These are phyloP conservation scores for Phaetusa simplex DNA, from an alignment of 2,113 vertebrate genomes.

Conservation along the genomic window DNA sequence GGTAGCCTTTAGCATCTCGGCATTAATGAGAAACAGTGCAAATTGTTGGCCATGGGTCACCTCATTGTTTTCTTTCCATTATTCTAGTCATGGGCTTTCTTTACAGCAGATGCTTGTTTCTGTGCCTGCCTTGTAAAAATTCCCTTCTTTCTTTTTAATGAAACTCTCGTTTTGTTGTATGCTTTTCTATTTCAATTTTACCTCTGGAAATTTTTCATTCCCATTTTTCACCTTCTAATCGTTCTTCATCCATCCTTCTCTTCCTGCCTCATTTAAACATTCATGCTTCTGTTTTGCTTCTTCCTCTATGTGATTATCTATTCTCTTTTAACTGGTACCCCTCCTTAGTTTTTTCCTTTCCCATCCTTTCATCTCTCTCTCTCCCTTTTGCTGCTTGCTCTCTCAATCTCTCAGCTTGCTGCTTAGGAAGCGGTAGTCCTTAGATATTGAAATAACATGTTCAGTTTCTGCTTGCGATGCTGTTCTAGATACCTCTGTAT, in stretches of 20 bases:
- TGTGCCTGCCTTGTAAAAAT: neutral
- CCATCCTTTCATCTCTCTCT: slow-evolving; percentile 18
- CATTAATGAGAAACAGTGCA: slow-evolving; percentile 1
- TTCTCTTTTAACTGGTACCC: slow-evolving; percentile 17
- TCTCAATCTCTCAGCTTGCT: neutral
- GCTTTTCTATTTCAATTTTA: neutral
- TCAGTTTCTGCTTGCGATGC: neutral
- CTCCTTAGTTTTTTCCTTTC: neutral
- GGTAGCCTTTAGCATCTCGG: neutral
- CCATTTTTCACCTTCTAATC: slow-evolving; percentile 6
- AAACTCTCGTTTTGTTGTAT: slow-evolving; percentile 11
- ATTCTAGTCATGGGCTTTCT: neutral
- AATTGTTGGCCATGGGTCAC: slow-evolving; percentile 2
- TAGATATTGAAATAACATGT: slow-evolving; percentile 52
- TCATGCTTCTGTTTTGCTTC: slow-evolving; percentile 17
- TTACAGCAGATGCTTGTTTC: neutral
- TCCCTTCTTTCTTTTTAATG: slow-evolving; percentile 2
- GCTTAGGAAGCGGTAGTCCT: neutral
- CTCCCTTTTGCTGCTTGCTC: neutral
- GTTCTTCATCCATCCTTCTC: neutral
- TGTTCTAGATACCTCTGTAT: neutral
- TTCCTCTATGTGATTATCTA: neutral
- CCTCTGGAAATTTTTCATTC: slow-evolving; percentile 15
- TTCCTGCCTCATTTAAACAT: neutral
- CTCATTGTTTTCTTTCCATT: neutral